Percentiles rank a stretch among this genome's conserved stretches.
Conservation (phyloP, 2,797 vertebrate species). For the Bradypodion pumilum region DNA sequence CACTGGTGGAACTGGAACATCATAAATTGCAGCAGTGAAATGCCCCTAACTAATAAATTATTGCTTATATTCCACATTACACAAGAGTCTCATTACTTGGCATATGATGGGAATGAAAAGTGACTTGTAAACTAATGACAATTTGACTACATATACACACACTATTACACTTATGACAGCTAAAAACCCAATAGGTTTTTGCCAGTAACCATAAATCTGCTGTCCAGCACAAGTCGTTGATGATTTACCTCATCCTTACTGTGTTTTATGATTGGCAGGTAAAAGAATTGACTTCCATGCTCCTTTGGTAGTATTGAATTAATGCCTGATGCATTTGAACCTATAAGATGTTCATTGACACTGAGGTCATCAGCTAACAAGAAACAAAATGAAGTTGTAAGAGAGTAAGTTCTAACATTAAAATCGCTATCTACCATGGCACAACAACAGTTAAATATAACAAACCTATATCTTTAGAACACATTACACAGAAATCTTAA, state of each 20-base stretch:
- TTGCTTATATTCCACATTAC: too few species aligned
- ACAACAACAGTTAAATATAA: neutral
- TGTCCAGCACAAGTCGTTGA: constrained; percentile 51
- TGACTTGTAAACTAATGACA: too few species aligned
- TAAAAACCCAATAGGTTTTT: neutral
- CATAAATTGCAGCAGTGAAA: too few species aligned
- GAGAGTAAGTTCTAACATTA: neutral
- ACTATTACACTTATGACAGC: too few species aligned
- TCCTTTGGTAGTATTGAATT: constrained; percentile 99
- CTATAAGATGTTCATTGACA: constrained; percentile 90
- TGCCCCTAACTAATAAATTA: too few species aligned
- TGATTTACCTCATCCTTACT: constrained; percentile 89
- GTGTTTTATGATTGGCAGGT: constrained; percentile 95
- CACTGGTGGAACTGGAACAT: too few species aligned
- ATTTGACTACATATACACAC: too few species aligned
- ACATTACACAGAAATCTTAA: neutral
- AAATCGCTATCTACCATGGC: neutral
- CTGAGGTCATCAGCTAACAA: constrained; percentile 92
- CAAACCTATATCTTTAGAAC: neutral
- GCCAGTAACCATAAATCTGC: constrained; percentile 14
- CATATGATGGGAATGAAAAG: too few species aligned
- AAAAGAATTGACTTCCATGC: constrained; percentile 97
- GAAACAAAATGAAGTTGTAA: constrained; percentile 40
- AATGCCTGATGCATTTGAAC: constrained; percentile 90
- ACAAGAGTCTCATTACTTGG: too few species aligned